These are phyloP conservation scores for Orycteropus afer DNA, from an alignment of 2,113 vertebrate genomes.

Conservation along the genomic window DNA sequence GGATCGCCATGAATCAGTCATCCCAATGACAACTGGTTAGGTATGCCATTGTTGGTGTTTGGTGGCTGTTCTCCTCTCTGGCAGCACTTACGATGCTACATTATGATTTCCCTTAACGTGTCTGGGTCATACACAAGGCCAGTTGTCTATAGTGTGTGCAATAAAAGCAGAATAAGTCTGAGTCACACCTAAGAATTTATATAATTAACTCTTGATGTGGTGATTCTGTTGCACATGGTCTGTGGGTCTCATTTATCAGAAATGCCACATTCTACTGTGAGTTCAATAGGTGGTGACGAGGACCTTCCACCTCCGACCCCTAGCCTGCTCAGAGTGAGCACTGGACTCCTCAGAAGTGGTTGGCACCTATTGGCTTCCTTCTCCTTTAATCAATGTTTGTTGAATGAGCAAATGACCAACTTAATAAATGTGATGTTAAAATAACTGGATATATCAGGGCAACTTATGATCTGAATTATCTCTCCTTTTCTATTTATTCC, in stretches of 20 bases:
- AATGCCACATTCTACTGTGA: neutral
- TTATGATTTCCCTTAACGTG: accelerated
- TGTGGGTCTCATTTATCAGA: neutral
- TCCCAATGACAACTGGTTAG: neutral
- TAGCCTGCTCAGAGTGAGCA: accelerated
- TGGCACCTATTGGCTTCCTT: neutral
- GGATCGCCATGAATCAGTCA: neutral
- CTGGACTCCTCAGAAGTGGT: accelerated
- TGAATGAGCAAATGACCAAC: neutral
- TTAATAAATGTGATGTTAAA: neutral
- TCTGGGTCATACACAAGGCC: neutral
- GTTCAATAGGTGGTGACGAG: accelerated
- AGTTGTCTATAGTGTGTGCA: accelerated
- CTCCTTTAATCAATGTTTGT: neutral
- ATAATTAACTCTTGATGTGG: accelerated
- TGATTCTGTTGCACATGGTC: neutral
- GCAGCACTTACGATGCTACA: accelerated
- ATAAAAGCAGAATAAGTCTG: neutral
- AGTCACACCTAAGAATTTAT: neutral
- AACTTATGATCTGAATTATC: accelerated
- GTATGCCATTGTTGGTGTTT: accelerated
- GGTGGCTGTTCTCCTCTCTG: accelerated
- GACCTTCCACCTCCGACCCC: accelerated
- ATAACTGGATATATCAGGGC: neutral
- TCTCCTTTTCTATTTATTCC: neutral